These are phyloP conservation scores for Onychostoma macrolepis DNA, from an alignment of 2,113 vertebrate species.

Conservation along the genomic window DNA sequence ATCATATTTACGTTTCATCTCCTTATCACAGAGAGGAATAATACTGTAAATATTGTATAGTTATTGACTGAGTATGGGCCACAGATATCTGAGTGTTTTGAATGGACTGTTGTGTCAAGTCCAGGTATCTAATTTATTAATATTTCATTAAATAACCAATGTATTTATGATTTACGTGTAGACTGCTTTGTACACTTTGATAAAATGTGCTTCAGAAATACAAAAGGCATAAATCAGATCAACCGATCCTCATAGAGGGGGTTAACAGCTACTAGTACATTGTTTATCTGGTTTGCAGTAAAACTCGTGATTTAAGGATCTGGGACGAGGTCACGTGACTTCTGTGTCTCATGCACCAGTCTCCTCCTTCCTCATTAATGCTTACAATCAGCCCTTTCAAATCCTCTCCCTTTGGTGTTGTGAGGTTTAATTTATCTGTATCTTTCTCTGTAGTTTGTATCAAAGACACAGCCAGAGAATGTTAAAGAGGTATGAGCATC, in stretches of 20 bases:
- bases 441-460: conserved; percentile 79
- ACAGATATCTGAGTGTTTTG: background rate
- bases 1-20: background rate
- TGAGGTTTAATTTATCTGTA: background rate
- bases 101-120: background rate
- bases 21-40: background rate
- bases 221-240: background rate
- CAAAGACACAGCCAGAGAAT: conserved; percentile 84
- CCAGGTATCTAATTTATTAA: background rate
- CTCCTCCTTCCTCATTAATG: background rate
- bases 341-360: background rate
- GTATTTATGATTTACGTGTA: background rate
- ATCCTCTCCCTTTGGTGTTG: background rate
- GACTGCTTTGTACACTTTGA: too few species aligned
- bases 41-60: background rate
- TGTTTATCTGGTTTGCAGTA: background rate
- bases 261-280: background rate
- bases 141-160: background rate
- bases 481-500: conserved; percentile 80
- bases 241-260: too few species aligned
- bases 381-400: background rate
- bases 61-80: background rate
- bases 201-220: background rate
- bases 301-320: conserved; percentile 41
- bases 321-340: conserved; percentile 29